Conservation (phyloP, 1,140 invertebrate species). For the Plutomurus gul region DNA sequence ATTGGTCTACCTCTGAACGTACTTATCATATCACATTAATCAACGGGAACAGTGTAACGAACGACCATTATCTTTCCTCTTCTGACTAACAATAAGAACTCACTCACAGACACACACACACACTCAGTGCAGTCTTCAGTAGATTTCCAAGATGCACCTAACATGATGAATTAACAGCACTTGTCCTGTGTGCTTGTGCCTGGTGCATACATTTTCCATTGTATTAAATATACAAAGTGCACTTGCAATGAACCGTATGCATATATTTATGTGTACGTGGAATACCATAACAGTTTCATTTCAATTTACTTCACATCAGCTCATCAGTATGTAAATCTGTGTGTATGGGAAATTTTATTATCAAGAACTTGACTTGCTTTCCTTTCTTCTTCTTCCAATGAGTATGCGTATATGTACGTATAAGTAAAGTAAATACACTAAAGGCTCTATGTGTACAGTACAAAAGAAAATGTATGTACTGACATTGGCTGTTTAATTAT, state of each 20-base stretch:
- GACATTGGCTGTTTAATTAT: too few species aligned
- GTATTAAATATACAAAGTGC: too few species aligned
- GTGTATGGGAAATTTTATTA: constrained; percentile 22
- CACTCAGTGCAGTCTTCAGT: background rate
- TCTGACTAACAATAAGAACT: background rate
- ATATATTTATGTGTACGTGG: too few species aligned
- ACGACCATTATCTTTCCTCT: background rate
- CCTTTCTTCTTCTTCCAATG: background rate
- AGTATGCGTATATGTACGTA: background rate
- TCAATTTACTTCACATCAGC: background rate
- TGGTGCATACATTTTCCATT: too few species aligned
- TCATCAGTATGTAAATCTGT: constrained; percentile 11
- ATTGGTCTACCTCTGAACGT: background rate
- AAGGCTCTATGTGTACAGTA: too few species aligned
- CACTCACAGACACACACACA: background rate
- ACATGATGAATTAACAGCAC: background rate
- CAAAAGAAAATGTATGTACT: background rate
- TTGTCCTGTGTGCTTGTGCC: too few species aligned
- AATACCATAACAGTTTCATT: background rate
- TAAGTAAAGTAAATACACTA: background rate
- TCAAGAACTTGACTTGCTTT: constrained; percentile 18
- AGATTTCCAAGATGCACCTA: background rate
- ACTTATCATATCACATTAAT: constrained; percentile 28
- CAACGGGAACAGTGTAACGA: background rate
- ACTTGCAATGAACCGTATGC: too few species aligned